These are phyloP conservation scores for Hemistola chrysoprasaria DNA, from an alignment of 2,888 invertebrate species.

Conservation along the genomic window DNA sequence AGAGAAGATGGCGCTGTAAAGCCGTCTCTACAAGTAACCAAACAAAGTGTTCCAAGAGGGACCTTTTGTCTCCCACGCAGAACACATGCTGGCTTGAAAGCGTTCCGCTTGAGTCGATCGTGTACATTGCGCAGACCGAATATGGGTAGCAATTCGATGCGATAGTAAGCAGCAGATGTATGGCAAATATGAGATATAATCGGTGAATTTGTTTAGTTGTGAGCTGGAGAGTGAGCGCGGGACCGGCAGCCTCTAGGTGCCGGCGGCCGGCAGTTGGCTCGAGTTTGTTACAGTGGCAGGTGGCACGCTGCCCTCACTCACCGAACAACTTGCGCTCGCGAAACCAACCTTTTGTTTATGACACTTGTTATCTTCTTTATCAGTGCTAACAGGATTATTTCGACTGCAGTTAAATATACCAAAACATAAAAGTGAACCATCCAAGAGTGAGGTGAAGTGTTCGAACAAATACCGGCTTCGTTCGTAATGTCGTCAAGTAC, in stretches of 20 bases:
- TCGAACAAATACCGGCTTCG: conserved; percentile 58
- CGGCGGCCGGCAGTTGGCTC: conserved; percentile 64
- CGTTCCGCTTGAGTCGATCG: background rate
- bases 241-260: conserved; percentile 52
- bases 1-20: conserved; percentile 36
- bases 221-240: conserved; percentile 57
- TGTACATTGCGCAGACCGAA: conserved; percentile 40
- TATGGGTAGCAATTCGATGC: background rate
- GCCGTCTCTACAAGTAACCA: conserved; percentile 10
- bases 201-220: conserved; percentile 33
- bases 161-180: conserved; percentile 31
- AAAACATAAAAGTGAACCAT: conserved; percentile 37
- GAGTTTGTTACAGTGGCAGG: conserved; percentile 71
- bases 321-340: conserved; percentile 66
- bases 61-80: conserved; percentile 40
- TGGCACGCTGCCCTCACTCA: conserved; percentile 55
- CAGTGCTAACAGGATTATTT: conserved; percentile 36
- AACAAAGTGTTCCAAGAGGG: conserved; percentile 25
- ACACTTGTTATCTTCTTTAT: conserved; percentile 60
- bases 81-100: background rate
- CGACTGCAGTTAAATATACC: conserved; percentile 30
- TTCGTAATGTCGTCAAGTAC: conserved; percentile 66
- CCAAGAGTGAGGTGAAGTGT: conserved; percentile 71
- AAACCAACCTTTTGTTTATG: conserved; percentile 68
- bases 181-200: background rate